Base-by-base conservation (phyloP, 2,797 vertebrate species). In the Taenioides sp. region DNA sequence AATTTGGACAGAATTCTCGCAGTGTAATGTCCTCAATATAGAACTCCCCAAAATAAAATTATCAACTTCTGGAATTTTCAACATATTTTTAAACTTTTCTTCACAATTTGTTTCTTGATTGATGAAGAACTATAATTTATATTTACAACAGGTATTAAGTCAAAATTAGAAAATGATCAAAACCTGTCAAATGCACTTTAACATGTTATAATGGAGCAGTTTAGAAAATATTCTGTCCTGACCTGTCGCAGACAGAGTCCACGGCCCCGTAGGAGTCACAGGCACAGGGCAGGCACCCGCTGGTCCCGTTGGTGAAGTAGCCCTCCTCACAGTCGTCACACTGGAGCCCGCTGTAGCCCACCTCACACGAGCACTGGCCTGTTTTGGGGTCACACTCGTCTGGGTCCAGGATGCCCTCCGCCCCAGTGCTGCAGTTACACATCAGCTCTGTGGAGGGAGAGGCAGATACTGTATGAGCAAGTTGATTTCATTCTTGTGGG, bases 401-500 rank as follows among this genome's bases (percentile, higher is more conserved):
- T 0, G 87, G 84, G 31, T 92, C 88, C 74, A 78, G 16, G 27
- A 92, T 91, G 14, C 94, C 94, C 80, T 94, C 93, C 0, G 70
- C 71, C 1, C 90, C 91, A 0, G 75, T 89, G 76, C 92, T 94
- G 91, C 94, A 95, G 94, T 95, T 95, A 81, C 94, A 95, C 37
- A 69, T 65, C 61, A 64, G 52, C 74, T 94, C 94, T 94, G 88
- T 5, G 64, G 27, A 68, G 62, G 4, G 34, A 58, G 20, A 22
- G 31, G 9, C 54, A 23, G 9, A 55, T n/a, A 7, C 2, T 18
- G 9, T 47, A 20, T 52, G 52, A 55, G 22, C n/a, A 23, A 25
- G 22, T 23, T 23, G 11, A 10, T 23, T 12, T 57, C 23, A 47
- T 40, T 11, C 20, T 7, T 54, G 52, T n/a, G 9, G 2, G n/a